Base-by-base conservation (phyloP, 1,140 invertebrate genomes). In the Halesus radiatus region DNA sequence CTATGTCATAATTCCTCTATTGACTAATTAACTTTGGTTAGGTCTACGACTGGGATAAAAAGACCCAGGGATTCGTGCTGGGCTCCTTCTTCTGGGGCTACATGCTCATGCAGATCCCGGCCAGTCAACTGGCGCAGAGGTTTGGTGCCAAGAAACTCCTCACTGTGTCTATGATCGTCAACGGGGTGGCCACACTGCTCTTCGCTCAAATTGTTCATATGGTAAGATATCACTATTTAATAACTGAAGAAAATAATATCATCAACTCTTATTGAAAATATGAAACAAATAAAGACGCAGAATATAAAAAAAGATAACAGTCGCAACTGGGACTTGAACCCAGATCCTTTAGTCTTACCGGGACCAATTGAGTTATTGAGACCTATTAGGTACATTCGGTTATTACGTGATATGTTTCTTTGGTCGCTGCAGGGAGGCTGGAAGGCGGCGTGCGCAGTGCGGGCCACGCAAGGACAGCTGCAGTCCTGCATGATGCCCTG, bases 401-500 rank as follows among this genome's bases (percentile, higher is more conserved):
- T n/a, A n/a, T n/a, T n/a, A n/a, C n/a, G n/a, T n/a, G 6, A 32
- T 32, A 32, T 3, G 5, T 32, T 32, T 32, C 0, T 32, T 13
- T 45, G 37, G 8, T 45, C 1, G 37, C 8, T 79, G 79, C 56
- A 83, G 81, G 81, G 81, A 45, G 79, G 76, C 52, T 83, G 81
- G 81, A 66, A 80, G 64, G 56, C 78, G 0, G 79, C 72, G 13
- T 83, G 56, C 50, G 79, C 22, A 1, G 32, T 75, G n/a, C 68
- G 81, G 32, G 53, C 66, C 16, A 16, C 76, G 1, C 79, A 83
- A 87, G 97, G 97, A 0, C 85, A 97, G 0, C 90, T 90, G n/a
- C 93, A 97, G 89, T 96, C 96, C 2, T 93, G 95, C 16, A 89
- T 95, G 0, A 94, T 94, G 84, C 96, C 96, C 0, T 92, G 92